Evolutionary conservation across 2,113 vertebrate species (phyloP), one percentile per base, ranked within the genome.

Genomic region (Gobio gobio): DNA sequence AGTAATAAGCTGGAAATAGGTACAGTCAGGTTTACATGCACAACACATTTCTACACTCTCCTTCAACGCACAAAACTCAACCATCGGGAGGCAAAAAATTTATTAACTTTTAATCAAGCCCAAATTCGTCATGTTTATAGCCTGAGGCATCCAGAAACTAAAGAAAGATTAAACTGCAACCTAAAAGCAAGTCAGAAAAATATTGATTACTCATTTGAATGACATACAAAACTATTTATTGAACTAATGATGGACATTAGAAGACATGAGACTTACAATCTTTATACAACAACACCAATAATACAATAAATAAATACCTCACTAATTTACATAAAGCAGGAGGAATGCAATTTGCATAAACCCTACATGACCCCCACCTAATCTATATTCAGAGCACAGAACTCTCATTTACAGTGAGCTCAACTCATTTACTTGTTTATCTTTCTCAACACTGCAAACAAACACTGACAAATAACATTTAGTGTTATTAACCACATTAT

Each of bases 211-310:
- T 14, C 36, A 54, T 22, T 56, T 43, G 2, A 66, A 56, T 70
- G 64, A n/a, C 49, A 64, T 10, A 56, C 20, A 82, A 29, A 72
- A 20, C 45, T 7, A 9, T 36, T 66, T 66, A 8, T 26, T 24
- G 24, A 10, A 80, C 78, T 64, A 45, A 45, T 80, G 40, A 80
- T 26, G n/a, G 36, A 26, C 78, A 80, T 80, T 80, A 45, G 14
- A 47, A 47, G 36, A 61, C 14, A 8, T 20, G n/a, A 63, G 13
- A 47, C 59, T 20, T 43, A 64, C 13, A 24, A 18, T 80, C 59
- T 64, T 64, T 10, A 40, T 40, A 4, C 36, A 40, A 40, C 36
- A 40, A 40, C 0, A 40, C 4, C 36, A 40, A 40, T 40, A 79
- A 47, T 63, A 61, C 2, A 79, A 45, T 26, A 63, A 16, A 81